These are phyloP conservation scores for Odontamblyopus rebecca DNA, from an alignment of 2,797 vertebrate species.

Conservation along the genomic window DNA sequence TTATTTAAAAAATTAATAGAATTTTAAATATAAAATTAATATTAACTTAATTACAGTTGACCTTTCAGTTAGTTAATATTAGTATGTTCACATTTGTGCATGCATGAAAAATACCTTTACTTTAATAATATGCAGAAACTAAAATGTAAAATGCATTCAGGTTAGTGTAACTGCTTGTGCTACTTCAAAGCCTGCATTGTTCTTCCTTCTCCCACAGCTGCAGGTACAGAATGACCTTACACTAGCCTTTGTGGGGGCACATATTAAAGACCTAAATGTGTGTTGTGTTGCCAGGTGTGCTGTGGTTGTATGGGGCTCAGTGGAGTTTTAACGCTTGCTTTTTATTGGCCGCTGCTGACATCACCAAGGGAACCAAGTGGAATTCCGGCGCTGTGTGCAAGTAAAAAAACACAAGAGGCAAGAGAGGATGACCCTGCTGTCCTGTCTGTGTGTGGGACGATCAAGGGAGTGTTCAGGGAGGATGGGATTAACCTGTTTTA, in stretches of 20 bases:
- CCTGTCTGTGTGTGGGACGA: conserved; percentile 17
- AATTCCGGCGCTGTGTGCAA: conserved; percentile 54
- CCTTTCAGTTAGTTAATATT: too few relatives aligned
- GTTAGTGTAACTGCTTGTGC: not conserved
- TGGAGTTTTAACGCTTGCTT: conserved; percentile 59
- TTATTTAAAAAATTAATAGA: too few relatives aligned
- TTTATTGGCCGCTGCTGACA: conserved; percentile 66
- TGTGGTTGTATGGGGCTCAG: conserved; percentile 61
- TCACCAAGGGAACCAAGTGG: conserved; percentile 67
- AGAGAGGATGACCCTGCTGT: conserved; percentile 10
- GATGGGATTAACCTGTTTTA: conserved; percentile 3
- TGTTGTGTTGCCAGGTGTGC: conserved; percentile 70
- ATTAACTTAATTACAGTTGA: too few relatives aligned
- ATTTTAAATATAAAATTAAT: too few relatives aligned
- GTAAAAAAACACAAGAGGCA: conserved; percentile 3
- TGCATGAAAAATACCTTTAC: not conserved
- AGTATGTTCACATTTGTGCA: not conserved
- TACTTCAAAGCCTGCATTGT: conserved; percentile 14
- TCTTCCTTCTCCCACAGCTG: not conserved
- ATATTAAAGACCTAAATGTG: conserved; percentile 53
- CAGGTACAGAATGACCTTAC: conserved; percentile 42
- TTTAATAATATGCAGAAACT: not conserved
- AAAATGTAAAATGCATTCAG: not conserved
- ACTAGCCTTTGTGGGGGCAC: conserved; percentile 24
- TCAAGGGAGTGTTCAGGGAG: not conserved